phyloP scores from a whole-genome alignment of 2,113 vertebrate species.

The Mus spicilegus region DNA sequence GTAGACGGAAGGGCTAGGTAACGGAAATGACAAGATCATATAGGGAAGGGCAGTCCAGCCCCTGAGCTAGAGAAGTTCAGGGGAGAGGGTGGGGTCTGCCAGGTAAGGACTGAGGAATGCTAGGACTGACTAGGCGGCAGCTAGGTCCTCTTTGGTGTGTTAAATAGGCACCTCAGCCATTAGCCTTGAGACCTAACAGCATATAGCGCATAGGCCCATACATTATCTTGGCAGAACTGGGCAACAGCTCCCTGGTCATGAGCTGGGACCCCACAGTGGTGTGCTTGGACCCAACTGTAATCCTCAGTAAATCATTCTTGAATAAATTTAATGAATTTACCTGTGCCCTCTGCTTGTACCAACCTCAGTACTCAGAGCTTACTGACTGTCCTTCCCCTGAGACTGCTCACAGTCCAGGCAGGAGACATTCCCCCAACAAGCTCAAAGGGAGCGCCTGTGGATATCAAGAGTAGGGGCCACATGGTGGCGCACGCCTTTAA shows the following conservation, averaged over 20 bases:
- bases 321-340: neutral
- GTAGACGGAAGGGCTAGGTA: neutral
- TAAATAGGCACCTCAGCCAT: neutral
- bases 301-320: neutral
- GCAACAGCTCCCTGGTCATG: fast-evolving
- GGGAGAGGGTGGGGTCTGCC: too few species aligned
- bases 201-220: fast-evolving
- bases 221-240: fast-evolving
- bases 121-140: neutral
- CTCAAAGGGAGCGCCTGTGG: neutral
- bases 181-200: neutral
- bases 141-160: neutral
- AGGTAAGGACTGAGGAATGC: neutral
- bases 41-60: neutral
- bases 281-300: neutral
- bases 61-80: neutral
- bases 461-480: neutral
- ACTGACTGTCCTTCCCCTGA: neutral
- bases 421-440: neutral
- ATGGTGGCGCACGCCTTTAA: too few species aligned
- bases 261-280: neutral
- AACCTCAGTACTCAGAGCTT: neutral
- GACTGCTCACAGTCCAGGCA: neutral
- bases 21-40: neutral
- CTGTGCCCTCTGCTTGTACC: neutral